These are phyloP conservation scores for Daktulosphaira vitifoliae DNA, from an alignment of 1,140 invertebrate species.

Conservation along the genomic window DNA sequence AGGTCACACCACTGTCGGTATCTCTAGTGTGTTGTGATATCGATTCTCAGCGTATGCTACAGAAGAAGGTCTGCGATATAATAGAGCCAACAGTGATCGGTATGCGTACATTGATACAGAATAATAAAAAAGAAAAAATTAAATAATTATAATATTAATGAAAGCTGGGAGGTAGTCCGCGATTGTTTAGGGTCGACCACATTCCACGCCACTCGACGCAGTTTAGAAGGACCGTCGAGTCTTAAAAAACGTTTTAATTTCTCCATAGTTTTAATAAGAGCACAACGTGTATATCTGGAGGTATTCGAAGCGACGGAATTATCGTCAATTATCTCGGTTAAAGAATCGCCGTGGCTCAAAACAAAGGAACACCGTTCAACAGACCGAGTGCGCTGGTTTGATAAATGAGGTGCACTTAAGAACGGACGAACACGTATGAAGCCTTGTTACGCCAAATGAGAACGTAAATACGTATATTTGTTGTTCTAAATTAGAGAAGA, in stretches of 20 bases:
- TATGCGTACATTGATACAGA: neutral
- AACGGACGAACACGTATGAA: no score
- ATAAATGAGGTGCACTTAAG: no score
- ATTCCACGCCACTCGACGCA: constrained; percentile 9
- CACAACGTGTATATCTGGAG: neutral
- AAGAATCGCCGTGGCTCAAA: neutral
- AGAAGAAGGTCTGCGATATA: no score
- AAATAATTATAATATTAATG: no score
- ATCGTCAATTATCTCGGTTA: constrained; percentile 14
- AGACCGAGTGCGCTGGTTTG: no score
- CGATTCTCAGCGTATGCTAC: no score
- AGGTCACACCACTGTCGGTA: constrained; percentile 1
- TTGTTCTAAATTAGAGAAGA: no score
- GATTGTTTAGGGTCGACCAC: constrained; percentile 16
- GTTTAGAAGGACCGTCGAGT: no score
- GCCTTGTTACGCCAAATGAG: no score
- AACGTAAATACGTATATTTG: no score
- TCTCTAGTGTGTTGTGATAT: no score
- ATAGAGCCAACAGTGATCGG: no score
- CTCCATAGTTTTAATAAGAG: constrained; percentile 15
- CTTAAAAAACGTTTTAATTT: constrained; percentile 26
- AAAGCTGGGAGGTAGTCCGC: neutral
- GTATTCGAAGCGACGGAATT: neutral
- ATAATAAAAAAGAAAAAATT: neutral
- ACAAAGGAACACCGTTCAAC: neutral